Conservation (phyloP, 2,888 invertebrate genomes). For the Chrysomela aeneicollis region DNA sequence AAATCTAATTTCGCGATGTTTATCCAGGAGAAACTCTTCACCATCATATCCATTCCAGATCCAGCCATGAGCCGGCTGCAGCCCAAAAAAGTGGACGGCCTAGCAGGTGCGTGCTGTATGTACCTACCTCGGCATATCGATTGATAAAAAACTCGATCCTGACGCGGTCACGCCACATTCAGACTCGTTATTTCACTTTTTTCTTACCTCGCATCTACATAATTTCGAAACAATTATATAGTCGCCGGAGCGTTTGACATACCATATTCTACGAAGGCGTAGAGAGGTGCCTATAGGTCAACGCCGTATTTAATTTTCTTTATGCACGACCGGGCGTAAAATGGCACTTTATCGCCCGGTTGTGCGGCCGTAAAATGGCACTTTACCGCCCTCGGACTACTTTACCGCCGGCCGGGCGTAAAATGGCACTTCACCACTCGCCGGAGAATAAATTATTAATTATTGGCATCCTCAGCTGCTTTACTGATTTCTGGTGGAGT, state of each 20-base stretch:
- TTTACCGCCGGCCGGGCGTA: too few relatives aligned
- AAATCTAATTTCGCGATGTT: not conserved
- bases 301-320: too few relatives aligned
- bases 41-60: not conserved
- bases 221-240: slow-evolving; percentile 24
- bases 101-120: slow-evolving; percentile 58
- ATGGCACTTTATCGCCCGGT: too few relatives aligned
- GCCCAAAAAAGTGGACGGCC: slow-evolving; percentile 54
- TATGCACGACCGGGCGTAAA: too few relatives aligned
- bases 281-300: too few relatives aligned
- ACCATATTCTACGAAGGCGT: not conserved
- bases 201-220: slow-evolving; percentile 25
- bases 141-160: slow-evolving; percentile 46
- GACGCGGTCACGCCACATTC: slow-evolving; percentile 47
- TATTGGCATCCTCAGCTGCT: too few relatives aligned
- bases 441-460: too few relatives aligned
- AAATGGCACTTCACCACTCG: too few relatives aligned
- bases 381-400: too few relatives aligned
- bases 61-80: not conserved
- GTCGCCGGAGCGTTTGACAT: slow-evolving; percentile 10
- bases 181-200: slow-evolving; percentile 29
- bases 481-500: too few relatives aligned
- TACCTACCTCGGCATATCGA: slow-evolving; percentile 53
- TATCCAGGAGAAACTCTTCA: slow-evolving; percentile 1
- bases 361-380: too few relatives aligned